Evolutionary conservation across 2,888 invertebrate species (phyloP), one percentile per base, ranked within the genome.

Genomic region (Nysson spinosus): DNA sequence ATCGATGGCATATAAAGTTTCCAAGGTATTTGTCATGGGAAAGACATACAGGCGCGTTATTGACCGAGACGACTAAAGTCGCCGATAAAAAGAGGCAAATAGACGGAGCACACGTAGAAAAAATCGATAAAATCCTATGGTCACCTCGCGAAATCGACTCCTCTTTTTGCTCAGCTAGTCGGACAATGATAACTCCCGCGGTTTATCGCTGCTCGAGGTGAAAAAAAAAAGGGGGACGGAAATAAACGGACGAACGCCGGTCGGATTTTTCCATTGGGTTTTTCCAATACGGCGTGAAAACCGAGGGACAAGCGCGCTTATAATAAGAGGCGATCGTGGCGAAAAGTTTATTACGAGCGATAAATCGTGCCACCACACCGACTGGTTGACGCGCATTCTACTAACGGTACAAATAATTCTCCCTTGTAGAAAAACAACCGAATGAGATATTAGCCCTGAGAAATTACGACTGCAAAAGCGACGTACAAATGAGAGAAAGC

Each of bases 311-410:
- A 32, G 17, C 42, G n/a, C n/a, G 43, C 17, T 67, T 35, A 47
- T 51, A 67, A 70, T 57, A 57, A 57, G 51, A 40, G 55, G 20
- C 57, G 47, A 60, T 68, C 34, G 30, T 2, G 11, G 47, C 20
- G 43, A 50, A 56, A 63, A 60, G 63, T 64, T 70, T 70, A 70
- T 60, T 63, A 69, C 52, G 19, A 26, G 20, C 57, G 28, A 67
- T 72, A 67, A 72, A 57, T 67, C 62, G 43, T 20, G 26, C 19
- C 42, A 5, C n/a, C n/a, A 16, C 32, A 11, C 19, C 40, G 43
- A 39, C 37, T 44, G 39, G 30, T 54, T 50, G 40, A 54, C 54
- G 12, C 19, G 28, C 34, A 17, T 51, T 49, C 20, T 30, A 12
- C 37, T 40, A 46, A 54, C 51, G 49, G 50, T 47, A 43, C 52